Conservation (phyloP, 2,797 vertebrate genomes). For the Champsocephalus gunnari region DNA sequence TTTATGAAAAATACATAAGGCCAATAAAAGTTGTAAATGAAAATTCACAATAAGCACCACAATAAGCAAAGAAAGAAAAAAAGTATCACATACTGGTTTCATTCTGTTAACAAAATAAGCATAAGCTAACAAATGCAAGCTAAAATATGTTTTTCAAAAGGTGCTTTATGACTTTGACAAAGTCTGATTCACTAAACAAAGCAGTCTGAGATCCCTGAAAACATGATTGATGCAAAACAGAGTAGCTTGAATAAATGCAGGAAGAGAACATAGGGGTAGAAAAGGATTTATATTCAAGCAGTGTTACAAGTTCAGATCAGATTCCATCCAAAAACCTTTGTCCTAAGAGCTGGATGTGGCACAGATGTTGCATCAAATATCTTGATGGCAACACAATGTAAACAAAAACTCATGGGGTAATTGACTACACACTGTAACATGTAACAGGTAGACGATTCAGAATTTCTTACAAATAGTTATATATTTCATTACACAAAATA, state of each 20-base stretch:
- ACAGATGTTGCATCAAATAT: constrained; percentile 77
- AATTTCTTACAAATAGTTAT: constrained; percentile 58
- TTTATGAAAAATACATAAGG: constrained; percentile 84
- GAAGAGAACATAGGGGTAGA: constrained; percentile 61
- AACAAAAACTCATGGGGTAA: constrained; percentile 52
- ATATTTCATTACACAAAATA: constrained; percentile 74
- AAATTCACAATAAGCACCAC: constrained; percentile 79
- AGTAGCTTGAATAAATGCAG: constrained; percentile 66
- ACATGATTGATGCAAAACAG: constrained; percentile 62
- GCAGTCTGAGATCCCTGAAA: constrained; percentile 80
- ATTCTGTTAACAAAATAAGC: constrained; percentile 72
- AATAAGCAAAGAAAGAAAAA: constrained; percentile 64
- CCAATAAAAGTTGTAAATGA: constrained; percentile 77
- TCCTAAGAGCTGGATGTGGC: constrained; percentile 59
- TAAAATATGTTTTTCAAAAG: constrained; percentile 64
- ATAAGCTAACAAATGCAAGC: constrained; percentile 73
- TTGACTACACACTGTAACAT: constrained; percentile 52
- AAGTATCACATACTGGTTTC: constrained; percentile 63
- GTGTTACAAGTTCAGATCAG: constrained; percentile 71
- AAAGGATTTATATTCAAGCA: constrained; percentile 74
- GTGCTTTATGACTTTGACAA: constrained; percentile 53
- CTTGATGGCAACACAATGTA: constrained; percentile 58
- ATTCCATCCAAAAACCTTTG: constrained; percentile 66
- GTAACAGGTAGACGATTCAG: constrained; percentile 46
- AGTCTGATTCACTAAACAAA: constrained; percentile 70